Evolutionary conservation across 2,888 invertebrate species (phyloP), one percentile per base, ranked within the genome.

Genomic region (Tortricodes alternella): DNA sequence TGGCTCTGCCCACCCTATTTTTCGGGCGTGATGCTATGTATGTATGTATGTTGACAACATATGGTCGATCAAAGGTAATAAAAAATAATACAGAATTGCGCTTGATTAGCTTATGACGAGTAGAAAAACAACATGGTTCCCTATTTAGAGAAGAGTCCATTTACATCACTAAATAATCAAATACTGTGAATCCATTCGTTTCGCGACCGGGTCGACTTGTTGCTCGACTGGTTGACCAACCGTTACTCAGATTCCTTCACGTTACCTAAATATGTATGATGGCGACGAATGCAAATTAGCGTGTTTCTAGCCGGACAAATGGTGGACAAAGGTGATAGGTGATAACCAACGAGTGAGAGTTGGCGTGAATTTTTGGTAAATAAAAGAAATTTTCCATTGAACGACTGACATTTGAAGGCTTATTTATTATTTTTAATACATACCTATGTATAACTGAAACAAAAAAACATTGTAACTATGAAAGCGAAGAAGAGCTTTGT

Each of bases 271-370:
- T 81, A 80, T 65, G 77, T 78, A 75, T 73, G 73, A 71, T 74
- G 68, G 70, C 73, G 66, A 68, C 68, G 74, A 74, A 86, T 88
- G 81, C 74, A 82, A 86, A 88, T 86, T 75, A 79, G 70, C 74
- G 68, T 63, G 77, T 76, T 78, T 78, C 69, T 74, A 73, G 79
- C 78, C 76, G 65, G 73, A 71, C 70, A 70, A 67, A 65, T 68
- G 62, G 66, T 62, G 60, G 64, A 53, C 58, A 63, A 63, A 52
- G 50, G 60, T 52, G 50, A 56, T 44, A 68, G 67, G 65, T 66
- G 66, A 56, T 56, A 56, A 49, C 32, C 43, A 44, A 50, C 44
- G n/a, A 43, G 44, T 49, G 48, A 55, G 43, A 50, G 49, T 46
- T 18, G 19, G 11, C 43, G 48, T 49, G 35, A 49, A 55, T 34